Percentiles rank a stretch among this genome's conserved stretches.
phyloP scores from a whole-genome alignment of 1,140 invertebrate genomes.

The Cecropterus lyciades region DNA sequence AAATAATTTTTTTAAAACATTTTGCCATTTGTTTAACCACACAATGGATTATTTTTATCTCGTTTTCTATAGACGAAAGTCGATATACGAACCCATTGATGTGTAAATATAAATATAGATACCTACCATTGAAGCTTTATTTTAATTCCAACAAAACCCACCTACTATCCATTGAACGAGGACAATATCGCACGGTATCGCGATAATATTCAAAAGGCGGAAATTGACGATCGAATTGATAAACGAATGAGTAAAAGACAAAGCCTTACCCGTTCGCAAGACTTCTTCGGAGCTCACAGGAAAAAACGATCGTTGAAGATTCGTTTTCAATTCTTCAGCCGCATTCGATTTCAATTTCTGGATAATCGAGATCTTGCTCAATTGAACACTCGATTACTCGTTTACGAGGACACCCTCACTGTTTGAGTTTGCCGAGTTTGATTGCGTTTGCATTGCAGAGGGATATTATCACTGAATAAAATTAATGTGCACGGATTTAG shows the following conservation, averaged over 20 bases:
- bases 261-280: constrained; percentile 20
- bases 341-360: constrained; percentile 79
- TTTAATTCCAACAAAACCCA: constrained; percentile 38
- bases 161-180: constrained; percentile 9
- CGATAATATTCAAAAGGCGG: constrained; percentile 30
- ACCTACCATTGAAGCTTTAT: neutral
- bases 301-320: constrained; percentile 55
- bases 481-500: constrained; percentile 54
- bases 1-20: no score
- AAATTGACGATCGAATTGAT: constrained; percentile 32
- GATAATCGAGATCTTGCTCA: constrained; percentile 82
- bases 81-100: neutral
- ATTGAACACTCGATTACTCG: constrained; percentile 82
- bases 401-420: constrained; percentile 73
- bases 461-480: constrained; percentile 67
- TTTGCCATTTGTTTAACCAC: no score
- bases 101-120: neutral
- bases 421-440: constrained; percentile 78
- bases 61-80: neutral
- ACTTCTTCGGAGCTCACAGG: constrained; percentile 22
- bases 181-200: constrained; percentile 11
- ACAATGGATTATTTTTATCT: neutral
- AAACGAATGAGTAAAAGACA: constrained; percentile 30
- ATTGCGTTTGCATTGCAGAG: constrained; percentile 76
- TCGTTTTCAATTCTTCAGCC: constrained; percentile 70